These are phyloP conservation scores for Notarius quadriscutis DNA, from an alignment of 2,113 vertebrate genomes.

Conservation along the genomic window DNA sequence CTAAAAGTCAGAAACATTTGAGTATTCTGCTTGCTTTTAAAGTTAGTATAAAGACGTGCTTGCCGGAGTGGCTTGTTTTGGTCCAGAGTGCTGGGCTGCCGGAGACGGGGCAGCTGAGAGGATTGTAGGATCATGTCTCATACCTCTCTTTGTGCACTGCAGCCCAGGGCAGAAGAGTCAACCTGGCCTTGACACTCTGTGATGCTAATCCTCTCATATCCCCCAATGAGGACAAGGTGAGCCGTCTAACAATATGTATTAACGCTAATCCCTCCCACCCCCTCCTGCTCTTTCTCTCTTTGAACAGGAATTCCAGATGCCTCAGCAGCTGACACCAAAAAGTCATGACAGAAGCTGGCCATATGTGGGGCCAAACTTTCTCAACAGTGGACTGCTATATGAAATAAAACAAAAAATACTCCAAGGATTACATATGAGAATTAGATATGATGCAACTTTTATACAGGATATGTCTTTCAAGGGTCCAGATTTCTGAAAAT, in stretches of 20 bases:
- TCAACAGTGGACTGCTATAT: conserved; percentile 26
- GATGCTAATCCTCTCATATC: conserved; percentile 60
- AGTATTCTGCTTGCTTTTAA: conserved; percentile 7
- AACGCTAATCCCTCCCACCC: conserved; percentile 48
- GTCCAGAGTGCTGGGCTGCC: conserved; percentile 28
- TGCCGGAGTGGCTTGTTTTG: conserved; percentile 27
- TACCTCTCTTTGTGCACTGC: conserved; percentile 56
- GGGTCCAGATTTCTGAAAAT: too few species aligned
- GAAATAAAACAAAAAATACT: not conserved
- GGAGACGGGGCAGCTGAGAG: conserved; percentile 40
- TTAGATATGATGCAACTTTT: not conserved
- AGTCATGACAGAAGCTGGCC: conserved; percentile 37
- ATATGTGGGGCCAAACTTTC: conserved; percentile 36
- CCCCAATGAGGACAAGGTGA: conserved; percentile 58
- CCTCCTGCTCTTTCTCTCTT: conserved; percentile 1
- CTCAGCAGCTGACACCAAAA: conserved; percentile 45
- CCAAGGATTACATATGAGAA: not conserved
- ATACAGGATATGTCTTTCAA: not conserved
- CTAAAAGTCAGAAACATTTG: not conserved
- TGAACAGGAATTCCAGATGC: conserved; percentile 48
- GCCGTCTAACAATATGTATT: conserved; percentile 58
- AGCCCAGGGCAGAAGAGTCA: conserved; percentile 63
- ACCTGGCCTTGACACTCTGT: conserved; percentile 67
- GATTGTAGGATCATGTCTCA: conserved; percentile 56
- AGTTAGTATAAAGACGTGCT: not conserved